phyloP scores from a whole-genome alignment of 2,797 vertebrate species.

The Malurus leucopterus region DNA sequence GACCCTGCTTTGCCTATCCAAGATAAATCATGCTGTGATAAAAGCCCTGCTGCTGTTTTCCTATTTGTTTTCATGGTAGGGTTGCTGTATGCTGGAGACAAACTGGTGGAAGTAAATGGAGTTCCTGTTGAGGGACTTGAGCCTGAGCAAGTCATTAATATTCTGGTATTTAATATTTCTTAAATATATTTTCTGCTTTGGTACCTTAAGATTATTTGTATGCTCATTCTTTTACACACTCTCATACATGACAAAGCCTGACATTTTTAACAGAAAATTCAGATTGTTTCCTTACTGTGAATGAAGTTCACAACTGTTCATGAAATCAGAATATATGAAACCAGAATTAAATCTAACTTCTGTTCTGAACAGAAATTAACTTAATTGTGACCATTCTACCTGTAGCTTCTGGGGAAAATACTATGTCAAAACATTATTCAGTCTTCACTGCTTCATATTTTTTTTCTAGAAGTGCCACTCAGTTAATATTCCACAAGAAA shows the following conservation, averaged over 20 bases:
- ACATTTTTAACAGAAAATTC: background rate
- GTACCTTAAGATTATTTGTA: background rate
- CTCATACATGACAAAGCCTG: background rate
- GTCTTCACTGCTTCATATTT: background rate
- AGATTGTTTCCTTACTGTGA: background rate
- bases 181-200: background rate
- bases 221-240: background rate
- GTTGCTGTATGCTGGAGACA: conserved; percentile 90
- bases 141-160: conserved; percentile 93
- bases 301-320: background rate
- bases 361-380: background rate
- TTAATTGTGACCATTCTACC: background rate
- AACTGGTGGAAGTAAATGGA: conserved; percentile 92
- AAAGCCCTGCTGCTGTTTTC: background rate
- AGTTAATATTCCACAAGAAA: background rate
- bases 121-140: conserved; percentile 89
- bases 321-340: background rate
- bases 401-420: background rate
- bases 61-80: conserved; percentile 67
- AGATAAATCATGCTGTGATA: background rate
- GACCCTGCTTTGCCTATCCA: background rate
- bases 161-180: conserved; percentile 78
- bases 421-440: background rate
- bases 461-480: background rate
- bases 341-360: background rate